Conservation (phyloP, 2,113 vertebrate genomes). For the Pseudois nayaur region DNA sequence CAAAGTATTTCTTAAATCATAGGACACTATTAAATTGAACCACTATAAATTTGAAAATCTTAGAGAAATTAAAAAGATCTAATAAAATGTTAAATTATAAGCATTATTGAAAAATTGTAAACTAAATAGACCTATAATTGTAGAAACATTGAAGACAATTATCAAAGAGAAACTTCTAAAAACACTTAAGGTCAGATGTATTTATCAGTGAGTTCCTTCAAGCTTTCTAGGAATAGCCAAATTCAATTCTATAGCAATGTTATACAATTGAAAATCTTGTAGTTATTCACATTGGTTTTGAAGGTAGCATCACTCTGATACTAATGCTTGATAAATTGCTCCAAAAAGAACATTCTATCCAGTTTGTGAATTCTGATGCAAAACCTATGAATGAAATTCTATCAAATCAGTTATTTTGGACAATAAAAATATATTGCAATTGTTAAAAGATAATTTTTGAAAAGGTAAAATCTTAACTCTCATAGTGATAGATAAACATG, state of each 20-base stretch:
- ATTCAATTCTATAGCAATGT: background rate
- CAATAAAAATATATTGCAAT: background rate
- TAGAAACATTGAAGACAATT: conserved; percentile 28
- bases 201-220: conserved; percentile 8
- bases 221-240: background rate
- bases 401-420: background rate
- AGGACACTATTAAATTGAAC: background rate
- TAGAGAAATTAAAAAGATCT: conserved; percentile 2
- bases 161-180: conserved; percentile 6
- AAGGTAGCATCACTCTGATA: conserved; percentile 17
- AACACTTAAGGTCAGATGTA: background rate
- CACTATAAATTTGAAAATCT: conserved; percentile 34
- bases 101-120: background rate
- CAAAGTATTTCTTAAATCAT: background rate
- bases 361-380: background rate
- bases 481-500: background rate
- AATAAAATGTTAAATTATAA: conserved; percentile 20
- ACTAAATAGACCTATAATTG: background rate
- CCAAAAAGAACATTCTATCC: background rate
- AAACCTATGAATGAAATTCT: conserved; percentile 24
- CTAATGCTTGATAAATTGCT: background rate
- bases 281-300: conserved; percentile 25
- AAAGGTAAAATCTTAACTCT: conserved; percentile 31
- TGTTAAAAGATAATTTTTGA: background rate
- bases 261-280: conserved; percentile 18